These are phyloP conservation scores for Fabriciana adippe DNA, from an alignment of 2,888 invertebrate genomes.

Conservation along the genomic window DNA sequence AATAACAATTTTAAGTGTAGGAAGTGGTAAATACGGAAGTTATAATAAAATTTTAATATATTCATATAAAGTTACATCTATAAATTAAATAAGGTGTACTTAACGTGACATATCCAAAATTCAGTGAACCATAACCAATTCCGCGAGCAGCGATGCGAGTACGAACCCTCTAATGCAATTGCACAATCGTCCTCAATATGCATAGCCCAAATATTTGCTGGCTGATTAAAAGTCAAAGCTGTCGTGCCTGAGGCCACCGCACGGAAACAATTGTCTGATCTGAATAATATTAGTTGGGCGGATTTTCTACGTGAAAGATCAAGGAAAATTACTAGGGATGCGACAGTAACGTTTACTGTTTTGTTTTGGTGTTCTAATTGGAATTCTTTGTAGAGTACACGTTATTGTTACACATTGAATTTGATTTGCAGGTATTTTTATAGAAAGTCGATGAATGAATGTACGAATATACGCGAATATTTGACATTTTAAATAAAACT, in stretches of 20 bases:
- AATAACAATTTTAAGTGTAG: too few relatives aligned
- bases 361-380: constrained; percentile 15
- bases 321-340: constrained; percentile 49
- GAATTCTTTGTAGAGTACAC: constrained; percentile 1
- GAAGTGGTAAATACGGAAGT: too few relatives aligned
- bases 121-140: constrained; percentile 55
- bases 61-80: not conserved
- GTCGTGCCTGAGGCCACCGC: constrained; percentile 67
- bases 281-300: constrained; percentile 75
- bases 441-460: too few relatives aligned
- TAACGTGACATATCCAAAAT: constrained; percentile 63
- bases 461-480: too few relatives aligned
- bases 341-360: constrained; percentile 23
- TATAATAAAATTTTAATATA: not conserved
- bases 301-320: constrained; percentile 71
- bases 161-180: constrained; percentile 71
- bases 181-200: constrained; percentile 77
- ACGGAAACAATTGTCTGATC: constrained; percentile 66
- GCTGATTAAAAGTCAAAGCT: constrained; percentile 79
- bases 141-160: constrained; percentile 54
- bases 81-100: constrained; percentile 30
- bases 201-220: constrained; percentile 72
- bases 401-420: too few relatives aligned
- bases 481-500: too few relatives aligned
- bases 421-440: too few relatives aligned